phyloP scores from a whole-genome alignment of 2,888 invertebrate genomes.

The Didymodactylos carnosus region DNA sequence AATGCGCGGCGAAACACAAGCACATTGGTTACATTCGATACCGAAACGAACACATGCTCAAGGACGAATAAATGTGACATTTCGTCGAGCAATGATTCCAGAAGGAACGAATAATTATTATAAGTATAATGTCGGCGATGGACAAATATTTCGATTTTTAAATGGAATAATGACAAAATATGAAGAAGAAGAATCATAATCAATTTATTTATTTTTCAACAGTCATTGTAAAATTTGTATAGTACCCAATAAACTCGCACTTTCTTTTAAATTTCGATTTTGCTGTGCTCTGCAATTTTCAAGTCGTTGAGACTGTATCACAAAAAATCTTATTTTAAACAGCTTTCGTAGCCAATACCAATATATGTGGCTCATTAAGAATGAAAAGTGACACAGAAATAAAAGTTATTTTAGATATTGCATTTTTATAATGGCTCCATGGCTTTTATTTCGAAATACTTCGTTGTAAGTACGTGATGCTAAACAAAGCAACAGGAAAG shows the following conservation, averaged over 20 bases:
- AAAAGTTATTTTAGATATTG: too few relatives aligned
- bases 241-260: too few relatives aligned
- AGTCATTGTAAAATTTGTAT: too few relatives aligned
- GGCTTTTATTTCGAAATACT: too few relatives aligned
- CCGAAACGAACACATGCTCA: neutral
- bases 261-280: neutral
- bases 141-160: neutral
- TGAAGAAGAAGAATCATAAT: neutral
- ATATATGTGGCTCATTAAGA: neutral
- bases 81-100: neutral
- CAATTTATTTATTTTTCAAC: too few relatives aligned
- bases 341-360: too few relatives aligned
- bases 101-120: neutral
- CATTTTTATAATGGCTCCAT: too few relatives aligned
- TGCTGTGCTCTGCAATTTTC: neutral
- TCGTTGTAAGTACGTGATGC: too few relatives aligned
- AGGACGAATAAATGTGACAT: neutral
- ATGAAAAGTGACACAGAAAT: neutral
- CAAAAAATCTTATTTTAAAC: too few relatives aligned
- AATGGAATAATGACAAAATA: neutral
- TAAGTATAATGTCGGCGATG: neutral
- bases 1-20: neutral
- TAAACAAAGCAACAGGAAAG: too few relatives aligned
- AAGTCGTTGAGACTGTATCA: neutral
- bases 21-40: neutral